A percentile compares a stretch with the other conserved stretches of the same genome.
Evolutionary conservation across 2,113 vertebrate species (phyloP).

Genomic region (Holacanthus passer): DNA sequence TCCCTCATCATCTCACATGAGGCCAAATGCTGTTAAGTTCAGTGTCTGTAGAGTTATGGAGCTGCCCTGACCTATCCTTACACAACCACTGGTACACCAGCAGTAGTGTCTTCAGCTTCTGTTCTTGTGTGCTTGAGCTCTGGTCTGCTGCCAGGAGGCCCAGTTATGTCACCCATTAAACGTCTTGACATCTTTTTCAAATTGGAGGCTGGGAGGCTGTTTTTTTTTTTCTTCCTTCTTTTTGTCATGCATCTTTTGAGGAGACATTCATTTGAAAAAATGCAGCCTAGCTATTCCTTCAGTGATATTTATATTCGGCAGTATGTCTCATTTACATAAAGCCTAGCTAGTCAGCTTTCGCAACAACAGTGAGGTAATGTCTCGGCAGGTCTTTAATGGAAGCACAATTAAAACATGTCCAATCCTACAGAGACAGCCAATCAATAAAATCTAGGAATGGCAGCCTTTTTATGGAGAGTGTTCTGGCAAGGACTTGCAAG

Average conservation of each 20-base stretch:
- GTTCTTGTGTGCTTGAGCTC: conserved; percentile 61
- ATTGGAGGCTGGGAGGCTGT: conserved; percentile 33
- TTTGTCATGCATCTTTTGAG: conserved; percentile 53
- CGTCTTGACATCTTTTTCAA: conserved; percentile 79
- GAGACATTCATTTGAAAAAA: conserved; percentile 59
- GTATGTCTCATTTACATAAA: conserved; percentile 80
- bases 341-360: conserved; percentile 78
- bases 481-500: conserved; percentile 58
- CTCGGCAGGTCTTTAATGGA: conserved; percentile 72
- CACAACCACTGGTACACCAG: conserved; percentile 44
- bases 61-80: conserved; percentile 1
- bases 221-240: conserved; percentile 21
- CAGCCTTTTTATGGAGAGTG: conserved; percentile 65
- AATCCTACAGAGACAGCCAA: conserved; percentile 74
- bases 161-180: conserved; percentile 78
- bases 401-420: conserved; percentile 75
- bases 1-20: conserved; percentile 16
- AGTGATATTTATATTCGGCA: conserved; percentile 65
- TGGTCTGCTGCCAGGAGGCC: conserved; percentile 74
- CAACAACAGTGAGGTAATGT: conserved; percentile 83
- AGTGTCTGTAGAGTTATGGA: not conserved
- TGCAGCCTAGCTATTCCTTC: conserved; percentile 31
- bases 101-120: conserved; percentile 34
- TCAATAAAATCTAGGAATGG: conserved; percentile 72
- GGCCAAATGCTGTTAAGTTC: conserved; percentile 21